phyloP scores from a whole-genome alignment of 1,140 invertebrate genomes.

The Physella acuta region DNA sequence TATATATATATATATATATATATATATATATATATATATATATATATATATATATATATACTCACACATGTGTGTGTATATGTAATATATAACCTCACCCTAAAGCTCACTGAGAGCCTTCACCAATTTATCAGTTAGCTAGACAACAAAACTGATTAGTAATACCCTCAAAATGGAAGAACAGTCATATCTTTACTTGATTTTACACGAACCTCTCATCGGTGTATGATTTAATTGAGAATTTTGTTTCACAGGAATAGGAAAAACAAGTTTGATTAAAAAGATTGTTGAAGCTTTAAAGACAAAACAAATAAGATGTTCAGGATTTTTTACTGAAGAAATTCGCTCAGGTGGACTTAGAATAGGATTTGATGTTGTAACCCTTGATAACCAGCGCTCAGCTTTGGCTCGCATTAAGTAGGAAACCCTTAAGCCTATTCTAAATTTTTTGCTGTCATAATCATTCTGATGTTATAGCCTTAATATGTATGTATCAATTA shows the following conservation, averaged over 20 bases:
- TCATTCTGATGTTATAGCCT: background rate
- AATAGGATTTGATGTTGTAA: constrained; percentile 68
- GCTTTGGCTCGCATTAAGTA: constrained; percentile 64
- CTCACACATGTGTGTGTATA: too few relatives aligned
- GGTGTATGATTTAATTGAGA: background rate
- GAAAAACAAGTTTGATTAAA: constrained; percentile 68
- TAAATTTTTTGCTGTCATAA: background rate
- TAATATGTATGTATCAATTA: background rate
- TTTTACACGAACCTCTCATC: too few relatives aligned
- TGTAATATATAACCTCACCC: too few relatives aligned
- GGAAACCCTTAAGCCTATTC: background rate
- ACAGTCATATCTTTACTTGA: too few relatives aligned
- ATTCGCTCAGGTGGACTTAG: constrained; percentile 60
- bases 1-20: too few relatives aligned
- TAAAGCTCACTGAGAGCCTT: too few relatives aligned
- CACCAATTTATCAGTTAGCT: too few relatives aligned
- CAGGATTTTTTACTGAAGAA: constrained; percentile 71
- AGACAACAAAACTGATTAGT: too few relatives aligned
- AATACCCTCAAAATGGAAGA: too few relatives aligned
- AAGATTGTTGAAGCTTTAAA: constrained; percentile 58
- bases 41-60: too few relatives aligned
- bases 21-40: too few relatives aligned
- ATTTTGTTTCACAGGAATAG: constrained; percentile 61
- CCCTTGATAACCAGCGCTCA: constrained; percentile 58
- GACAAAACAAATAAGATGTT: constrained; percentile 51